Percentiles rank a stretch among this genome's conserved stretches.
These are phyloP conservation scores for Lucilia cuprina DNA, from an alignment of 1,140 invertebrate genomes.

Conservation along the genomic window DNA sequence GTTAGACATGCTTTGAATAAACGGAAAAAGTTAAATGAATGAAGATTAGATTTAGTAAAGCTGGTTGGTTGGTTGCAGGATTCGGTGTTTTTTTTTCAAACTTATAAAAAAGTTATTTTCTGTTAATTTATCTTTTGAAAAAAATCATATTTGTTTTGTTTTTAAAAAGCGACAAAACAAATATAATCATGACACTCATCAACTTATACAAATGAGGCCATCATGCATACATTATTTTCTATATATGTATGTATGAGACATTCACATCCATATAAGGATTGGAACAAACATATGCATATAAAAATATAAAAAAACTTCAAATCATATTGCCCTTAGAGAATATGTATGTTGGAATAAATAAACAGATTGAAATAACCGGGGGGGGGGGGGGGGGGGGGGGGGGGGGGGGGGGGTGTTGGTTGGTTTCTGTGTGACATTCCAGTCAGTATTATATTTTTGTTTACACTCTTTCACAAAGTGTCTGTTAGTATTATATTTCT, in stretches of 20 bases:
- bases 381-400: too few relatives aligned
- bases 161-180: conserved; percentile 38
- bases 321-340: background rate
- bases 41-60: conserved; percentile 19
- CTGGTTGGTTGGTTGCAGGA: background rate
- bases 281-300: too few relatives aligned
- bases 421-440: too few relatives aligned
- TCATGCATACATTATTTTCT: background rate
- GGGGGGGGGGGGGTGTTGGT: too few relatives aligned
- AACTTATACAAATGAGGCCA: conserved; percentile 22
- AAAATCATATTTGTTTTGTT: conserved; percentile 25
- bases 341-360: background rate
- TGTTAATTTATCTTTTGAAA: conserved; percentile 24
- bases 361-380: background rate
- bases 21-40: background rate
- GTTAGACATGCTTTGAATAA: conserved; percentile 1
- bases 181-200: conserved; percentile 39
- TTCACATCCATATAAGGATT: background rate
- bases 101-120: too few relatives aligned
- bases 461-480: background rate
- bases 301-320: too few relatives aligned
- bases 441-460: background rate
- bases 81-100: conserved; percentile 3
- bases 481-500: background rate
- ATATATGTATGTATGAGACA: background rate